Evolutionary conservation across 2,888 invertebrate genomes (phyloP).

Genomic region (Troides aeacus): DNA sequence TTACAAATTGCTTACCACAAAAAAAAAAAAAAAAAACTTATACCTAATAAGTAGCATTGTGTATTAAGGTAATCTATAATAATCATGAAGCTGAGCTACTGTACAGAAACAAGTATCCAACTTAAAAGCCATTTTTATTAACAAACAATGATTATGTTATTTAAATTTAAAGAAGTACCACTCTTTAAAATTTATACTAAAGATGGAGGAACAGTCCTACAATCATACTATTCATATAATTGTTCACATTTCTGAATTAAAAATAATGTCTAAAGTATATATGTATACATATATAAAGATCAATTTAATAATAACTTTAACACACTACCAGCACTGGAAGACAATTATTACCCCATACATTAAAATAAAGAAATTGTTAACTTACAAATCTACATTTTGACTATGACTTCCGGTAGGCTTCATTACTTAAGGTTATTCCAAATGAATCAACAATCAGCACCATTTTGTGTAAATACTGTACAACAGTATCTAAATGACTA

Average conservation of each 20-base stretch:
- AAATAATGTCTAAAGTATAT: not conserved
- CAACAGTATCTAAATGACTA: constrained; percentile 29
- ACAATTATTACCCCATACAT: constrained; percentile 14
- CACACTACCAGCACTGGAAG: constrained; percentile 24
- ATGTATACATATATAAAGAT: not conserved
- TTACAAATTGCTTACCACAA: not conserved
- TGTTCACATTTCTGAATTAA: not conserved
- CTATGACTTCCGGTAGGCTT: constrained; percentile 22
- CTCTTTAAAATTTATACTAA: not conserved
- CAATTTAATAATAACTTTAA: not conserved
- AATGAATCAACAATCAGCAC: constrained; percentile 32
- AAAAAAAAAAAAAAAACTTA: not conserved
- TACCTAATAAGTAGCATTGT: constrained; percentile 5
- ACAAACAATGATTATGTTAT: not conserved
- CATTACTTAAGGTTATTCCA: constrained; percentile 14
- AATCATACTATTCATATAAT: not conserved
- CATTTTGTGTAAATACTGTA: constrained; percentile 33
- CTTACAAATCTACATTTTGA: constrained; percentile 19
- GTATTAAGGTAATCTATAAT: not conserved
- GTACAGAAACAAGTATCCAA: not conserved
- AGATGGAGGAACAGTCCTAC: not conserved
- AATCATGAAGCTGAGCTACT: not conserved
- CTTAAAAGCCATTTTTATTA: not conserved
- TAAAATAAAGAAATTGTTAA: constrained; percentile 6
- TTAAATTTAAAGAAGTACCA: not conserved